Percentiles rank a stretch among this genome's conserved stretches.
These are phyloP conservation scores for Torymus aiolomorphi DNA, from an alignment of 2,888 invertebrate genomes.

Conservation along the genomic window DNA sequence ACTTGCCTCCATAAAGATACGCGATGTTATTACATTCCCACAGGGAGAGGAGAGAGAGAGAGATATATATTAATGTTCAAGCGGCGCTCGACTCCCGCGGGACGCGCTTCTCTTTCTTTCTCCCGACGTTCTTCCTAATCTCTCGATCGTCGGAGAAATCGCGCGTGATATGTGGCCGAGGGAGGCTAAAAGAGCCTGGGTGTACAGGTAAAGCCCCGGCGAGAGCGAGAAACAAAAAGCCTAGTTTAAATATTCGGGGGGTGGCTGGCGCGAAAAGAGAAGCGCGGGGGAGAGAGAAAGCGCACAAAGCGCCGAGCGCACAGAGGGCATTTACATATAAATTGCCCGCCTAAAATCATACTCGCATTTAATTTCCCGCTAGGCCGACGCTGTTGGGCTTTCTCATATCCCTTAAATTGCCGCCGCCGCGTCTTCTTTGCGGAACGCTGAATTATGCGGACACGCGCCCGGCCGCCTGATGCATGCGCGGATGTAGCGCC, in stretches of 20 bases:
- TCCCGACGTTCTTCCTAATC: no score
- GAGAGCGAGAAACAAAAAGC: conserved; percentile 22
- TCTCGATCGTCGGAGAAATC: no score
- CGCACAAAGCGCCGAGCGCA: neutral
- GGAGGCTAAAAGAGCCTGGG: no score
- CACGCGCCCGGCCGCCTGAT: no score
- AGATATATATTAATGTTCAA: conserved; percentile 2
- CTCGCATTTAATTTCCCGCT: conserved; percentile 71
- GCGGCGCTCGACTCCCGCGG: neutral
- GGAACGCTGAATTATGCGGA: no score
- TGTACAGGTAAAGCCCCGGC: no score
- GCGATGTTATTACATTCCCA: neutral
- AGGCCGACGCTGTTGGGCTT: conserved; percentile 34
- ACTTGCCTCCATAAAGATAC: conserved; percentile 35
- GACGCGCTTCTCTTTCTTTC: no score
- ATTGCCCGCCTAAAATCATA: conserved; percentile 72
- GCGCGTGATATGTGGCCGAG: no score
- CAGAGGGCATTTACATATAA: conserved; percentile 69
- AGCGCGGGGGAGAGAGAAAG: neutral
- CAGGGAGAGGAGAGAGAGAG: neutral
- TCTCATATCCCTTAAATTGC: no score
- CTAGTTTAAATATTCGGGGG: conserved; percentile 31
- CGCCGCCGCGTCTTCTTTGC: no score
- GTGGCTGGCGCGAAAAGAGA: neutral
- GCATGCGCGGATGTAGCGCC: no score